Conservation (phyloP, 2,888 invertebrate genomes). For the Syrphus vitripennis region DNA sequence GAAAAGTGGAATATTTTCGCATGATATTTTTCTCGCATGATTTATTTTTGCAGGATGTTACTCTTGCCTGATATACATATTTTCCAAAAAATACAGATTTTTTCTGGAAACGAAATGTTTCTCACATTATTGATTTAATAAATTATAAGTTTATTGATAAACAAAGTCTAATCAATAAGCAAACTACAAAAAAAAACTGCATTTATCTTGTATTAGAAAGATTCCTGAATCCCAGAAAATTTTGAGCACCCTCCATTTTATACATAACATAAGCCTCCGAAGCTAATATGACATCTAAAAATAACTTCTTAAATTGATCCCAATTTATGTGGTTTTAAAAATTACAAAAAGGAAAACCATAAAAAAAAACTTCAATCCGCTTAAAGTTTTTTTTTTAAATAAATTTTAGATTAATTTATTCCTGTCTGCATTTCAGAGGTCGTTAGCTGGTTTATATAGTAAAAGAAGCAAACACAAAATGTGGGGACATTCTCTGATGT, state of each 20-base stretch:
- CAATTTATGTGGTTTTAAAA: constrained; percentile 59
- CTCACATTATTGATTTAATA: no score
- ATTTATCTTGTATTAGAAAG: not conserved
- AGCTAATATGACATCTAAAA: constrained; percentile 14
- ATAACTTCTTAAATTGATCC: constrained; percentile 56
- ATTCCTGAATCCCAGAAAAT: not conserved
- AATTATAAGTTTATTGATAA: no score
- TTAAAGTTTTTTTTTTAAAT: constrained; percentile 30
- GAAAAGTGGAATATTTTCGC: no score
- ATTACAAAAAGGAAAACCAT: constrained; percentile 33
- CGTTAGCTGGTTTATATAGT: constrained; percentile 28
- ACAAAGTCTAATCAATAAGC: no score
- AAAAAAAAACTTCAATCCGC: constrained; percentile 49
- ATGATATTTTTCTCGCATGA: no score
- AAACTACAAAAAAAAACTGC: not conserved
- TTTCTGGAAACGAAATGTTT: no score
- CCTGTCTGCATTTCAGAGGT: constrained; percentile 44
- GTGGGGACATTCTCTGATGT: not conserved
- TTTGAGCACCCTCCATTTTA: not conserved
- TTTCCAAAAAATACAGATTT: no score
- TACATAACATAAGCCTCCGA: not conserved
- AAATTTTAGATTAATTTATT: constrained; percentile 59
- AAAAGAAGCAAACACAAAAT: constrained; percentile 17
- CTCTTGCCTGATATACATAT: no score
- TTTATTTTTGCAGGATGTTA: no score